phyloP scores from a whole-genome alignment of 2,113 vertebrate species.

The Strix uralensis region DNA sequence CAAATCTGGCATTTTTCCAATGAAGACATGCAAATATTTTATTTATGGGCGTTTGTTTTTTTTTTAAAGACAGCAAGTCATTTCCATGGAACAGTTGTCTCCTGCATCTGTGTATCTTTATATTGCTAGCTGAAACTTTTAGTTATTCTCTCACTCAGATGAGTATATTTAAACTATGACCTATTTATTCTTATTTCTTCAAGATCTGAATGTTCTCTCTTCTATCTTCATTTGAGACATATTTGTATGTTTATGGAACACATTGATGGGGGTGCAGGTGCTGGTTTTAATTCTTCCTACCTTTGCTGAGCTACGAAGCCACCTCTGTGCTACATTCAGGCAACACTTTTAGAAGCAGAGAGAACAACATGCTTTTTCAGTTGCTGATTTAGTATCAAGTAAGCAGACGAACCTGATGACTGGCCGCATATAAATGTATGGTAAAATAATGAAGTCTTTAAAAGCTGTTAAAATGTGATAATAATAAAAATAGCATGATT shows the following conservation, averaged over 20 bases:
- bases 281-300: not conserved
- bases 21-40: not conserved
- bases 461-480: not conserved
- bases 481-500: not conserved
- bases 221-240: not conserved
- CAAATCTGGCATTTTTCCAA: not conserved
- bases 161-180: not conserved
- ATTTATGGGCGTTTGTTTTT: not conserved
- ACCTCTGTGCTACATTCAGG: not conserved
- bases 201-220: not conserved
- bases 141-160: not conserved
- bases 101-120: not conserved
- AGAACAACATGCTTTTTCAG: not conserved
- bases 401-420: not conserved
- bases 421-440: not conserved
- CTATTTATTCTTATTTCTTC: not conserved
- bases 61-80: not conserved
- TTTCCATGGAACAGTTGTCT: not conserved
- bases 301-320: not conserved
- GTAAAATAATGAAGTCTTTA: slow-evolving; percentile 3
- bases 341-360: not conserved
- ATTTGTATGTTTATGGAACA: not conserved
- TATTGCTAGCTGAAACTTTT: not conserved
- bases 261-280: not conserved
- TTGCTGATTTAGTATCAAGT: not conserved